These are phyloP conservation scores for Macrobrachium nipponense DNA, from an alignment of 1,140 invertebrate species.

Conservation along the genomic window DNA sequence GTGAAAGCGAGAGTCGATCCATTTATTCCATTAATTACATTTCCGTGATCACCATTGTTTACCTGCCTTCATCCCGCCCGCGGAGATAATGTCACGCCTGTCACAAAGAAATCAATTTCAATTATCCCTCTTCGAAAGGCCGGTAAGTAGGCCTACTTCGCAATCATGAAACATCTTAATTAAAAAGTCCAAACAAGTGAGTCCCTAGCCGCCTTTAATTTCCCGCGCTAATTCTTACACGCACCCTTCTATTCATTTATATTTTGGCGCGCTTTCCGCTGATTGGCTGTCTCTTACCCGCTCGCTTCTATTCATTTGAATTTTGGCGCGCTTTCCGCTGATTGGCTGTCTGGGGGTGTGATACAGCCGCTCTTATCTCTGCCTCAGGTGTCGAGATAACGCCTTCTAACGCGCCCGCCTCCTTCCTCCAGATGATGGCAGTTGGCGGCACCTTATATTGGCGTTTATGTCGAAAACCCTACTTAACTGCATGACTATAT, in stretches of 20 bases:
- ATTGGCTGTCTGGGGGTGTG: slow-evolving; percentile 54
- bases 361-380: slow-evolving; percentile 56
- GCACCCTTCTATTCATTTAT: slow-evolving; percentile 45
- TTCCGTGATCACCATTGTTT: slow-evolving; percentile 30
- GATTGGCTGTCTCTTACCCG: slow-evolving; percentile 48
- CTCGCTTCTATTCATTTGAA: slow-evolving; percentile 47
- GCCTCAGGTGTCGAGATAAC: slow-evolving; percentile 59
- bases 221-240: slow-evolving; percentile 54
- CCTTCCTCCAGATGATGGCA: slow-evolving; percentile 18
- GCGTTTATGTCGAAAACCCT: slow-evolving; percentile 51
- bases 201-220: slow-evolving; percentile 34
- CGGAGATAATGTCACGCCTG: slow-evolving; percentile 39
- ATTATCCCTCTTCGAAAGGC: slow-evolving; percentile 37
- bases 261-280: slow-evolving; percentile 41
- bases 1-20: slow-evolving; percentile 5
- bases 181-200: slow-evolving; percentile 44
- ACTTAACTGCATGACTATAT: background rate
- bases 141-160: slow-evolving; percentile 38
- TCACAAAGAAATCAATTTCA: slow-evolving; percentile 49
- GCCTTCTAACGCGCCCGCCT: slow-evolving; percentile 37
- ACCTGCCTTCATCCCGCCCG: slow-evolving; percentile 5
- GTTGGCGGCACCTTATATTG: slow-evolving; percentile 47
- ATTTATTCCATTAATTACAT: slow-evolving; percentile 39
- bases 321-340: slow-evolving; percentile 42
- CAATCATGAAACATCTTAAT: slow-evolving; percentile 49